Base-by-base conservation (phyloP, 2,797 vertebrate genomes). In the Masticophis lateralis region DNA sequence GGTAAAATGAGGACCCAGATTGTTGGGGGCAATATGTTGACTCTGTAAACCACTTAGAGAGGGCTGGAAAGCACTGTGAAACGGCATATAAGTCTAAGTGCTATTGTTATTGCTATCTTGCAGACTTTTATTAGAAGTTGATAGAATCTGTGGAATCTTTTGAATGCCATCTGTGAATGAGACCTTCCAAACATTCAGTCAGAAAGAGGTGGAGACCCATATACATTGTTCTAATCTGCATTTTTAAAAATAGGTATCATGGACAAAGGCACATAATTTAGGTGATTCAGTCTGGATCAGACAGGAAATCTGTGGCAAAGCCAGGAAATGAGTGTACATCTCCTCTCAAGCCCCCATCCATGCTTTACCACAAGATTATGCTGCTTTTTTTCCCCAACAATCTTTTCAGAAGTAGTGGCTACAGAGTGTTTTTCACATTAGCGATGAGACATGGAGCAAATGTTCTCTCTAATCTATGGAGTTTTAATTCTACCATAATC, bases 401-500 rank as follows among this genome's bases (percentile, higher is more conserved):
- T 93, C 91, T 47, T 95, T 95, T 93, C 89, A 92, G 11, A 28
- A 16, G 11, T 9, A 90, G 43, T 28, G 69, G 94, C 57, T 92
- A 57, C 4, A 69, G 27, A 61, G 32, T 4, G 20, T 69, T 61
- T 66, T 59, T 79, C 63, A 91, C 60, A 69, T 63, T 93, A 61
- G 56, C 25, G 5, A 56, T 63, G 90, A 93, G 90, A 91, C 74
- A 83, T 74, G n/a, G 61, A 90, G 63, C 37, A 93, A 93, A 87
- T 59, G 47, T 37, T 55, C 56, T 91, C 86, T 91, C 63, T 93
- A 91, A 93, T 93, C 90, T 89, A 20, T 89, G 53, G 43, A 3
- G 22, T 93, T 91, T 89, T 89, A 89, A 89, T 93, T 93, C 90
- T 91, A 86, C 83, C 91, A 91, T 93, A 89, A 93, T 91, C 93